Evolutionary conservation across 2,113 vertebrate species (phyloP).

Genomic region (Aramus guarauna): DNA sequence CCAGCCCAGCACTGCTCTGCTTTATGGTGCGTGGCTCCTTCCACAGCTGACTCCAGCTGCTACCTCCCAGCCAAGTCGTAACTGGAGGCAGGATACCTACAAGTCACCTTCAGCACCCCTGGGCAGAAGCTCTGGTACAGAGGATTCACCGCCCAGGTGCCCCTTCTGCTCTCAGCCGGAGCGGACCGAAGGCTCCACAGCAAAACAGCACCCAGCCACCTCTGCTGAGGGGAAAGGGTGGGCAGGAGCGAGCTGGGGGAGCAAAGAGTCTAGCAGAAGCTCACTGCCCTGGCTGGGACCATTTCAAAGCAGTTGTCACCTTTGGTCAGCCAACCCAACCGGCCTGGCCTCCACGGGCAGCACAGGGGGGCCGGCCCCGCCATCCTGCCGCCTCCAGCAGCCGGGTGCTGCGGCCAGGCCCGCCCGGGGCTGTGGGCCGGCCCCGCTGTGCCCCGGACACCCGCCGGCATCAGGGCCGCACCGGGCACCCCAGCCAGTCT

Average conservation of each 20-base stretch:
- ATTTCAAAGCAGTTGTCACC: not conserved
- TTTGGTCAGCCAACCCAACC: not conserved
- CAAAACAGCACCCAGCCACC: not conserved
- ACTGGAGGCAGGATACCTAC: rapidly evolving
- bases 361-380: rapidly evolving
- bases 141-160: no score
- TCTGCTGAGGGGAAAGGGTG: not conserved
- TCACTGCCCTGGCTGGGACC: not conserved
- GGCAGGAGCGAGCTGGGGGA: not conserved
- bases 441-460: not conserved
- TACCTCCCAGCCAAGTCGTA: not conserved
- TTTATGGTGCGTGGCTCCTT: rapidly evolving
- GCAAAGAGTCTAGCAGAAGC: not conserved
- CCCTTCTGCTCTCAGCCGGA: not conserved
- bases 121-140: rapidly evolving
- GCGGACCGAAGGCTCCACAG: not conserved
- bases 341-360: not conserved
- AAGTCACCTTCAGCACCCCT: not conserved
- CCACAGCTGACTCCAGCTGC: not conserved
- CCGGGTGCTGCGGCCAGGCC: not conserved
- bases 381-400: not conserved
- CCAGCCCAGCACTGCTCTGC: not conserved
- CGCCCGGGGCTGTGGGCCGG: not conserved
- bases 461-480: rapidly evolving
- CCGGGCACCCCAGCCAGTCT: no score